phyloP scores from a whole-genome alignment of 2,113 vertebrate species.

The Loxodonta africana region DNA sequence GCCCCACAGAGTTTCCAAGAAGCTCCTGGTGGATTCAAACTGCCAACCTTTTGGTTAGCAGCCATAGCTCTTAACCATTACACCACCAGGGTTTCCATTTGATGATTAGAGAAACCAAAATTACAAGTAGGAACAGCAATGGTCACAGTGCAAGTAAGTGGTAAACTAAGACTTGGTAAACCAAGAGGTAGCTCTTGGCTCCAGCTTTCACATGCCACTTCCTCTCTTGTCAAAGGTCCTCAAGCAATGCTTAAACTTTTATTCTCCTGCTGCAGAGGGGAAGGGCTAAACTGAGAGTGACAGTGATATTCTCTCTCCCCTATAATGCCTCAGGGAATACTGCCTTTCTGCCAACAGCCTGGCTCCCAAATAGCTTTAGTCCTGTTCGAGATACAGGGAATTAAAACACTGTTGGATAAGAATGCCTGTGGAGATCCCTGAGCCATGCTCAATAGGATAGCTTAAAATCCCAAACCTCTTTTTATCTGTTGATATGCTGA shows the following conservation, averaged over 20 bases:
- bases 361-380: not conserved
- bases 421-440: not conserved
- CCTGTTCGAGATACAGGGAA: not conserved
- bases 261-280: not conserved
- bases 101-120: not conserved
- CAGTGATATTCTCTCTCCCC: not conserved
- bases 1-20: no score
- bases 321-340: fast-evolving
- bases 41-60: no score
- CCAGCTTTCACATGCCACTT: not conserved
- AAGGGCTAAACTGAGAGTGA: not conserved
- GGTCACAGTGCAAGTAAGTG: not conserved
- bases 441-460: not conserved
- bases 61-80: no score
- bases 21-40: no score
- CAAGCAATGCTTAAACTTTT: not conserved
- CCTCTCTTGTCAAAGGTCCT: not conserved
- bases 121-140: not conserved
- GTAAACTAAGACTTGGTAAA: not conserved
- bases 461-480: constrained; percentile 2
- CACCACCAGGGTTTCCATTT: not conserved
- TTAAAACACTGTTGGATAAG: not conserved
- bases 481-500: not conserved
- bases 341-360: not conserved
- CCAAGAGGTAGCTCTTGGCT: not conserved